These are phyloP conservation scores for Drosophila biarmipes DNA, from an alignment of 1,140 invertebrate species.

Conservation along the genomic window DNA sequence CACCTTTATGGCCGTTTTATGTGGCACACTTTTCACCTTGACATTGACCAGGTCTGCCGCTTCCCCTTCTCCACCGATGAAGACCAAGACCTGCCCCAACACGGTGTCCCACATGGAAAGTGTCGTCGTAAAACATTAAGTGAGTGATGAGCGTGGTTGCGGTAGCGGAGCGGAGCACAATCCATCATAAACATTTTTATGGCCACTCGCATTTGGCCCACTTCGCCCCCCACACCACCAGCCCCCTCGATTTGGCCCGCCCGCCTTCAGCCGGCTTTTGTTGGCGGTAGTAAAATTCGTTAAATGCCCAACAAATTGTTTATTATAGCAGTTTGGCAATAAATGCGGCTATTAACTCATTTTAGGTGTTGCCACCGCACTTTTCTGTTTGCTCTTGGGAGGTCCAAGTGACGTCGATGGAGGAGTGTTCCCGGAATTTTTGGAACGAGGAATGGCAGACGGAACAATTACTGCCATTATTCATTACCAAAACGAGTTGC, in stretches of 20 bases:
- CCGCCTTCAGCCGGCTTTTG: slow-evolving; percentile 28
- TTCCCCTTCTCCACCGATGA: slow-evolving; percentile 4
- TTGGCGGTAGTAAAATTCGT: slow-evolving; percentile 78
- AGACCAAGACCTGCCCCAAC: slow-evolving; percentile 67
- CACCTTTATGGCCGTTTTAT: slow-evolving; percentile 79
- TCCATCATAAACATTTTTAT: slow-evolving; percentile 84
- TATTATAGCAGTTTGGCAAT: slow-evolving; percentile 81
- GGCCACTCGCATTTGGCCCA: slow-evolving; percentile 67
- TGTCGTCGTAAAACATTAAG: slow-evolving; percentile 78
- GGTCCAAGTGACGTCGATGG: slow-evolving; percentile 12
- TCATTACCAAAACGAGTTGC: neutral
- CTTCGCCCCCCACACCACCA: slow-evolving; percentile 4
- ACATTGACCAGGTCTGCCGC: slow-evolving; percentile 60
- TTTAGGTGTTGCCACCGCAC: slow-evolving; percentile 78
- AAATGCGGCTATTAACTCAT: slow-evolving; percentile 78
- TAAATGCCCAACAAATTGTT: slow-evolving; percentile 82
- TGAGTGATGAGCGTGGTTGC: slow-evolving; percentile 37
- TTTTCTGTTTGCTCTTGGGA: slow-evolving; percentile 36
- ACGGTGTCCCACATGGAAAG: slow-evolving; percentile 70
- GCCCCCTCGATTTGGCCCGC: neutral
- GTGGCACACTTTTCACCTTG: slow-evolving; percentile 79
- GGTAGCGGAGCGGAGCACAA: slow-evolving; percentile 64
- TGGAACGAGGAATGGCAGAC: neutral
- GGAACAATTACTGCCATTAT: slow-evolving; percentile 11
- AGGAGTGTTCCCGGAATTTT: slow-evolving; percentile 24